A percentile compares a stretch with the other conserved stretches of the same genome.
These are phyloP conservation scores for Myoxocephalus aenaeus DNA, from an alignment of 2,797 vertebrate species.

Conservation along the genomic window DNA sequence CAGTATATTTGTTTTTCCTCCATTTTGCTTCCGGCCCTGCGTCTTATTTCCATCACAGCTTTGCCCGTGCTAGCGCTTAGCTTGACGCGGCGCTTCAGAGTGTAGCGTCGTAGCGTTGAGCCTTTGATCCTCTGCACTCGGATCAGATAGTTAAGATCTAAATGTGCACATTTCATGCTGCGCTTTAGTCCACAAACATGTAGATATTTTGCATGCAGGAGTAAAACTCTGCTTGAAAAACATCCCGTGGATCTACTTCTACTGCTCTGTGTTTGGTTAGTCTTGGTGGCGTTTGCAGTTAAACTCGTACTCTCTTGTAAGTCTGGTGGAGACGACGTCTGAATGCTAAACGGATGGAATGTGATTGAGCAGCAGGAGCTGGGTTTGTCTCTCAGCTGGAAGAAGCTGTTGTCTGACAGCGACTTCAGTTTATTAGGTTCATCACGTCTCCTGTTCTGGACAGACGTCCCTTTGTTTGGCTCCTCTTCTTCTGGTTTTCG, in stretches of 20 bases:
- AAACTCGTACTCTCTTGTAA: neutral
- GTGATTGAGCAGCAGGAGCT: conserved; percentile 6
- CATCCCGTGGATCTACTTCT: neutral
- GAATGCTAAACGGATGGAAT: conserved; percentile 17
- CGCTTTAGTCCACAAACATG: too few relatives aligned
- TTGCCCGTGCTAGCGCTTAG: too few relatives aligned
- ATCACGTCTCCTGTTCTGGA: conserved; percentile 1
- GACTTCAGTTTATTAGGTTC: conserved; percentile 36
- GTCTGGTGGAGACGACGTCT: neutral
- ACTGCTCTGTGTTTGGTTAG: neutral
- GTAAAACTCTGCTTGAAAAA: neutral
- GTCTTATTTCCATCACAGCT: too few relatives aligned
- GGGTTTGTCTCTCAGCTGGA: conserved; percentile 3
- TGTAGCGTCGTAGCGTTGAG: too few relatives aligned
- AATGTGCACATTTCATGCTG: too few relatives aligned
- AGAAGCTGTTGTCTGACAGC: neutral
- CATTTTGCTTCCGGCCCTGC: too few relatives aligned
- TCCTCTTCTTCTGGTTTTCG: neutral
- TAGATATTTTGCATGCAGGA: neutral
- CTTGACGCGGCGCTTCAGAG: too few relatives aligned
- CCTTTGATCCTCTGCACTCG: too few relatives aligned
- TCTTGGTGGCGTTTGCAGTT: neutral
- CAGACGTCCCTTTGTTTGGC: conserved; percentile 26
- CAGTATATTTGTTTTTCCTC: too few relatives aligned
- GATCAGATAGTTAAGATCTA: too few relatives aligned